Base-by-base conservation (phyloP, 2,797 vertebrate species). In the Centropyge bicolor region DNA sequence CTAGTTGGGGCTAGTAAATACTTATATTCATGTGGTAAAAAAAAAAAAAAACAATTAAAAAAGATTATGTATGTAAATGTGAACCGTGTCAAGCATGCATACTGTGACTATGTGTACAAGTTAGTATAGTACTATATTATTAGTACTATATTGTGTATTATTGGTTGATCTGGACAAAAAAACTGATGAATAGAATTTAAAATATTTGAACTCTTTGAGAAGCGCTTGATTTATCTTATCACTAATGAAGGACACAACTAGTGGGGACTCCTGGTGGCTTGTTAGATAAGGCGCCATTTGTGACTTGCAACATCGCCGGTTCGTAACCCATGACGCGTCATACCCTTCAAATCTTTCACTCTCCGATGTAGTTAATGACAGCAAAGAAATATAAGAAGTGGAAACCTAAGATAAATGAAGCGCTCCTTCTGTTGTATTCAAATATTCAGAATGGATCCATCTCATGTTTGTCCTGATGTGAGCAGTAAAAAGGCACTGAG, bases 401-500 rank as follows among this genome's bases (percentile, higher is more conserved):
- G n/a, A 70, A 69, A 65, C 16, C 16, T 12, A 59, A 74, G 57
- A 80, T 76, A 84, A 84, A 85, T 80, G 8, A 86, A 81, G 83
- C 4, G 3, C 78, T 83, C 62, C 68, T 54, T 13, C 2, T 48
- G n/a, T 52, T 38, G 10, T 48, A 48, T 69, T 81, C 43, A 82
- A 75, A 85, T 91, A 87, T 88, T 72, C 48, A 7, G 84, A 90
- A 86, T 78, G 1, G 73, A 80, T 69, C 75, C 60, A 74, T 83
- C 72, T 65, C 74, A 68, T 78, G 24, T 73, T 82, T 84, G 81
- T 88, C 81, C 85, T 76, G 86, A 86, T 87, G 79, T 82, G 72
- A 90, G 77, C 85, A 72, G 81, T 84, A 82, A 85, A 86, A 94
- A 94, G 94, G 92, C 94, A 94, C 94, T 93, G 88, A 91, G 86